Percentiles rank a stretch among this genome's conserved stretches.
Evolutionary conservation across 2,797 vertebrate genomes (phyloP).

Genomic region (Acanthurus lineatus): DNA sequence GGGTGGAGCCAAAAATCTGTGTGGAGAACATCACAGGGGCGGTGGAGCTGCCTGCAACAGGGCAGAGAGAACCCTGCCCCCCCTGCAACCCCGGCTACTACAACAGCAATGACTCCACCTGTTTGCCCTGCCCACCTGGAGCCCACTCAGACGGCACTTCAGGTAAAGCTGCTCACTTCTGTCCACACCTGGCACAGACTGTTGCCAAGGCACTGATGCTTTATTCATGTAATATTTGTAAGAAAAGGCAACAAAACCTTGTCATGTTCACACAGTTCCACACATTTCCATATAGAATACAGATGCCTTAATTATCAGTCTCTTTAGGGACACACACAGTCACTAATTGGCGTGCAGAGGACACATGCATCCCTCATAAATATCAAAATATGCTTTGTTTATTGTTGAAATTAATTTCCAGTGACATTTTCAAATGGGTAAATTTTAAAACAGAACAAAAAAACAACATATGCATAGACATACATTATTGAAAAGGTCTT

Average conservation of each 20-base stretch:
- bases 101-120: constrained; percentile 93
- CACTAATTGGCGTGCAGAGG: not conserved
- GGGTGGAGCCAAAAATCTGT: constrained; percentile 97
- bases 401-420: not conserved
- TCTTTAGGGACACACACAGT: no score
- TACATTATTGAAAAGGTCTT: not conserved
- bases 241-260: not conserved
- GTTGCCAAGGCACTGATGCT: not conserved
- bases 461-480: no score
- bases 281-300: no score
- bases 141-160: constrained; percentile 92
- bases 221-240: not conserved
- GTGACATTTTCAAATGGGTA: no score
- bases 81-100: constrained; percentile 98
- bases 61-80: constrained; percentile 92
- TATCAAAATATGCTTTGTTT: not conserved
- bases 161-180: constrained; percentile 66
- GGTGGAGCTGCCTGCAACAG: constrained; percentile 89
- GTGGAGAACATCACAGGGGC: constrained; percentile 88
- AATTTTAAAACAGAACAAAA: not conserved
- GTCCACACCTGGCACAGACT: not conserved
- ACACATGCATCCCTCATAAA: not conserved
- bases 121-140: constrained; percentile 91
- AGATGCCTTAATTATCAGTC: not conserved
- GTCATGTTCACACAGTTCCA: no score